phyloP scores from a whole-genome alignment of 2,113 vertebrate species.

The Noctilio leporinus region DNA sequence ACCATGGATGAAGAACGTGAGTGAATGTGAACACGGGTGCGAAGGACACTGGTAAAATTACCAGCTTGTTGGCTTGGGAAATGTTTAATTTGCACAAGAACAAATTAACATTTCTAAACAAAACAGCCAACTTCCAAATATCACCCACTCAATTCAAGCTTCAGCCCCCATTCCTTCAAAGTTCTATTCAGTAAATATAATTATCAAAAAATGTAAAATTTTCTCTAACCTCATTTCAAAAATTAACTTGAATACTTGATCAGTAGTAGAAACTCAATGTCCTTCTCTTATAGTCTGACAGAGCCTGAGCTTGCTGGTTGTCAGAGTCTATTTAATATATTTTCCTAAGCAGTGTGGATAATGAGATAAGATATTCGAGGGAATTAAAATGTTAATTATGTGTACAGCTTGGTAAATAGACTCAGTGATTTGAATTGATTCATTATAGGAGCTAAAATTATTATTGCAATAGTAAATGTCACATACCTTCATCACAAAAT shows the following conservation, averaged over 20 bases:
- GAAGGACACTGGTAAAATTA: neutral
- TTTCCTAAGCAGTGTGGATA: constrained; percentile 55
- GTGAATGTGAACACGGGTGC: neutral
- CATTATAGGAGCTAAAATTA: constrained; percentile 65
- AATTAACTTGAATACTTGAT: neutral
- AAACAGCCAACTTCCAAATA: neutral
- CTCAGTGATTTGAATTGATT: constrained; percentile 61
- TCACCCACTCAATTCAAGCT: neutral
- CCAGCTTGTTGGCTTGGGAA: neutral
- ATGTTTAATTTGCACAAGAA: neutral
- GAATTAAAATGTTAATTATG: constrained; percentile 71
- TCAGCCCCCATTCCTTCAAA: neutral
- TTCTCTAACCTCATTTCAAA: neutral
- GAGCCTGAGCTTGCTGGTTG: neutral
- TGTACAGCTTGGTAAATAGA: constrained; percentile 58
- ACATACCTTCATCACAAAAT: constrained; percentile 52
- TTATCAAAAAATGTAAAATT: neutral
- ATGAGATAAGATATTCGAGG: constrained; percentile 63
- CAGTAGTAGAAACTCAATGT: neutral
- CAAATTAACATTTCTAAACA: neutral
- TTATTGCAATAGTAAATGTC: constrained; percentile 61
- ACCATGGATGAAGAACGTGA: fast-evolving
- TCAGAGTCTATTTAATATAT: constrained; percentile 46
- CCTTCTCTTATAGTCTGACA: neutral
- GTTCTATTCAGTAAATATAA: neutral